Evolutionary conservation across 2,888 invertebrate species (phyloP).

Genomic region (Nephrotoma flavescens): DNA sequence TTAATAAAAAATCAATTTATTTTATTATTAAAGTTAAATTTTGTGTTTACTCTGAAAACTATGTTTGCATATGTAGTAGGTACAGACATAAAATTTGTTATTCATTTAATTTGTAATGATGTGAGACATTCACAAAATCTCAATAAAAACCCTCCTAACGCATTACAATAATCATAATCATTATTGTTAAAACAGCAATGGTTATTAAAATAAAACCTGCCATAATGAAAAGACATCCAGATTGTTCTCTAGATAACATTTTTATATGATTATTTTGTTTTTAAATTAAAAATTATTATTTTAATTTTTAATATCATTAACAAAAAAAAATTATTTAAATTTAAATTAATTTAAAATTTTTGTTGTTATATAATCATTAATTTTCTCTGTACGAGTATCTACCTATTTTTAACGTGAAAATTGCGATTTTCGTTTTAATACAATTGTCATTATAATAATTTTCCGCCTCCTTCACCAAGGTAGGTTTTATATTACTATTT

Average conservation of each 20-base stretch:
- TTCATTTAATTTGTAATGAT: no score
- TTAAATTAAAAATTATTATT: neutral
- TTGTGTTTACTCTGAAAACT: no score
- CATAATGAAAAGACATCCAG: neutral
- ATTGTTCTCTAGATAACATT: neutral
- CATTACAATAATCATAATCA: neutral
- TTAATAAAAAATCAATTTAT: no score
- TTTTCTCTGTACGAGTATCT: neutral
- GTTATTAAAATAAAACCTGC: neutral
- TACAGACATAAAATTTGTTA: no score
- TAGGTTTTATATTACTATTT: neutral
- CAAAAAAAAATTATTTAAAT: neutral
- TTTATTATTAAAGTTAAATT: no score
- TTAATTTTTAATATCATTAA: neutral
- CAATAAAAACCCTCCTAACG: neutral
- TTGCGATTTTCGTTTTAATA: neutral
- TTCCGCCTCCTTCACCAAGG: neutral
- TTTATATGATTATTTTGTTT: neutral
- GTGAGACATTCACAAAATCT: no score
- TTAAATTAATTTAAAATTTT: neutral
- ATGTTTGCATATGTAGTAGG: no score
- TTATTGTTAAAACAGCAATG: neutral
- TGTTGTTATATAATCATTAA: neutral
- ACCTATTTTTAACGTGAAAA: neutral
- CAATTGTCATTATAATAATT: neutral